phyloP scores from a whole-genome alignment of 2,797 vertebrate genomes.

The Delichon dasypus region DNA sequence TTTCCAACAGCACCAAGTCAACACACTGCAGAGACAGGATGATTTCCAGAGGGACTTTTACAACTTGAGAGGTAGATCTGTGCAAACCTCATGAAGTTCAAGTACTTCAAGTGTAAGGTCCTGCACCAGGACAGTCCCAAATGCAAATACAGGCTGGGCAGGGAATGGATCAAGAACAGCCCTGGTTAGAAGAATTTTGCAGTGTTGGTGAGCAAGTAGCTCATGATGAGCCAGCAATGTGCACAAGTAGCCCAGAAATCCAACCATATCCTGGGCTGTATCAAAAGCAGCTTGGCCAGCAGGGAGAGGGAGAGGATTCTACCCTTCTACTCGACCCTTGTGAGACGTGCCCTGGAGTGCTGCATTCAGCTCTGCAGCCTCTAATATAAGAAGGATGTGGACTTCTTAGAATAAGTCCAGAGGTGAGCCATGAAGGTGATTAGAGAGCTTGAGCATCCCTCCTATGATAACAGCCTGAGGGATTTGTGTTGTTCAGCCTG shows the following conservation, averaged over 20 bases:
- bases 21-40: not conserved
- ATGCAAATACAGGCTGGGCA: not conserved
- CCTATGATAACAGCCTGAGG: not conserved
- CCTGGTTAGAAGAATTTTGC: not conserved
- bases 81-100: not conserved
- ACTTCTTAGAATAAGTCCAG: not conserved
- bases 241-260: not conserved
- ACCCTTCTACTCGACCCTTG: not conserved
- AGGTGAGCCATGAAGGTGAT: not conserved
- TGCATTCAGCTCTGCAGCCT: not conserved
- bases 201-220: not conserved
- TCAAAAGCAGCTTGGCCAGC: rapidly evolving
- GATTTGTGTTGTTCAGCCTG: not conserved
- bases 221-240: not conserved
- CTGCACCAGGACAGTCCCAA: not conserved
- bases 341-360: not conserved
- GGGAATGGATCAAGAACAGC: not conserved
- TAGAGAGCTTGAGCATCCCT: not conserved
- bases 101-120: not conserved
- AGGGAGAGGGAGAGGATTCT: not conserved
- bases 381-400: not conserved
- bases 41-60: not conserved
- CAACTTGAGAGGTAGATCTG: not conserved
- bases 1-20: not conserved
- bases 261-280: not conserved